Evolutionary conservation across 37 sponge, comb jelly and placozoan genomes (phyloP), one percentile per base, ranked within the genome.

Genomic region (Hormiphora californensis): DNA sequence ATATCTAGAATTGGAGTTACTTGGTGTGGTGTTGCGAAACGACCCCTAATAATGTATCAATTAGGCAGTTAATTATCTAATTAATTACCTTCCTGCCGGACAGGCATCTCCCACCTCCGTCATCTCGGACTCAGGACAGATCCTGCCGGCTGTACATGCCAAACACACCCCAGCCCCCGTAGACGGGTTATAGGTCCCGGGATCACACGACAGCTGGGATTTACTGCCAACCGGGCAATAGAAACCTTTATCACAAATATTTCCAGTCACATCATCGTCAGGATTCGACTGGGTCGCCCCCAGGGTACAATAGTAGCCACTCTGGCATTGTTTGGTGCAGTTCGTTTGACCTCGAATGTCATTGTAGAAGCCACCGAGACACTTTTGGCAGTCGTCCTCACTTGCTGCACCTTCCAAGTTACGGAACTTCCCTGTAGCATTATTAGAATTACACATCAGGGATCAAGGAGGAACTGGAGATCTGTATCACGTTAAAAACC

Each of bases 271-370:
- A 39, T 43, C 86, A 36, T 57, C 86, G 0, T 12, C 40, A 4
- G 86, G 86, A 57, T 86, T 49, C 36, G 51, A 7, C 5, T 32
- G 9, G 25, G 40, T 86, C 1, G 86, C 86, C 27, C 40, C 40
- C n/a, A 28, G 40, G 21, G 39, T 49, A 55, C 86, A 86, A 33
- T 86, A 86, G 86, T 86, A 86, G 25, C 86, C 86, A 7, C 17
- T 7, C 23, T 39, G 30, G 27, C 86, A 86, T 23, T 35, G 81
- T 0, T 43, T 43, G 1, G 81, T 41, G 25, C 81, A 73, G 19
- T 39, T 46, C 35, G 81, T 73, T 30, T 17, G 27, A 40, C 81
- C 81, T 73, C 46, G 61, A 57, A 57, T 5, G n/a, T n/a, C n/a
- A n/a, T 73, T 73, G 25, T 73, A 73, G 46, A 40, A 73, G n/a